Percentiles rank a stretch among this genome's conserved stretches.
phyloP scores from a whole-genome alignment of 1,140 invertebrate genomes.

The Reticulitermes speratus region DNA sequence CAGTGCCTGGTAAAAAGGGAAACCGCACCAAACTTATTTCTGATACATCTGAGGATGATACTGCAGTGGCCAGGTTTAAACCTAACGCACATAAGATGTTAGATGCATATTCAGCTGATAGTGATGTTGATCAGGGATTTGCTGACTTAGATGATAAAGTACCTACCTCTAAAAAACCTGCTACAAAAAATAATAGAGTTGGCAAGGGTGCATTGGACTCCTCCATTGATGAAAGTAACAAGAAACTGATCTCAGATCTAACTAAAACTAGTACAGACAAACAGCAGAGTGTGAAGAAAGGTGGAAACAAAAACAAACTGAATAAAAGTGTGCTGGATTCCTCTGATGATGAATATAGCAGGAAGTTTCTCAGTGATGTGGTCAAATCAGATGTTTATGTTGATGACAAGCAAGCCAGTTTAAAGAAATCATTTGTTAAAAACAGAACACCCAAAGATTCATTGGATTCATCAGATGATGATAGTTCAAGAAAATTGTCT shows the following conservation, averaged over 20 bases:
- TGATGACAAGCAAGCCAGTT: slow-evolving; percentile 30
- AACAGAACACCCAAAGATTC: slow-evolving; percentile 25
- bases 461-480: slow-evolving; percentile 33
- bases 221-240: slow-evolving; percentile 11
- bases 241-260: not conserved
- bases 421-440: slow-evolving; percentile 22
- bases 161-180: slow-evolving; percentile 38
- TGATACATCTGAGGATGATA: slow-evolving; percentile 59
- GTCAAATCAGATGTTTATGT: slow-evolving; percentile 20
- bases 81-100: slow-evolving; percentile 43
- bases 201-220: not conserved
- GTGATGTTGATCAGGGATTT: slow-evolving; percentile 57
- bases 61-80: slow-evolving; percentile 34
- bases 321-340: slow-evolving; percentile 22
- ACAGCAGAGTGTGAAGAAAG: slow-evolving; percentile 16
- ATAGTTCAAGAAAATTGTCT: not conserved
- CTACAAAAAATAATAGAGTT: slow-evolving; percentile 19
- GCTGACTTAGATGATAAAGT: slow-evolving; percentile 54
- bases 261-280: not conserved
- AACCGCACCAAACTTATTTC: slow-evolving; percentile 46
- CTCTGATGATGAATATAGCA: slow-evolving; percentile 27
- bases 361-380: slow-evolving; percentile 23
- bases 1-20: slow-evolving; percentile 22
- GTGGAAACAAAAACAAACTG: slow-evolving; percentile 24
- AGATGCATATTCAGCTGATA: slow-evolving; percentile 44